Evolutionary conservation across 2,113 vertebrate species (phyloP).

Genomic region (Catharus fuscescens): DNA sequence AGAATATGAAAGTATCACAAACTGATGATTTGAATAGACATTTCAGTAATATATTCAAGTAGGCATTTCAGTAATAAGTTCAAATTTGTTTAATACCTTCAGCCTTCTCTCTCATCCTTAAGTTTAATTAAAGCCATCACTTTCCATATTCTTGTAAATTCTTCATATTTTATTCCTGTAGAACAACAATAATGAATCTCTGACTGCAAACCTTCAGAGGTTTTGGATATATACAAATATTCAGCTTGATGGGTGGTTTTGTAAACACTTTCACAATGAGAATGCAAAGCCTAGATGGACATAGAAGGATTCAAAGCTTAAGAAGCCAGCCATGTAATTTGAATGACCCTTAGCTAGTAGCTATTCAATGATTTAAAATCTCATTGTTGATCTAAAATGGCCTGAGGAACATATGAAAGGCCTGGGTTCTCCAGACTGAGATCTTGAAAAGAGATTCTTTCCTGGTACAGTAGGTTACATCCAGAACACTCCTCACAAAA

Average conservation of each 20-base stretch:
- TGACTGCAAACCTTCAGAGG: neutral
- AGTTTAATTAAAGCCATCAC: slow-evolving; percentile 58
- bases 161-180: neutral
- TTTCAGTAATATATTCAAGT: slow-evolving; percentile 26
- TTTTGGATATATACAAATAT: neutral
- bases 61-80: slow-evolving; percentile 24
- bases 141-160: slow-evolving; percentile 37
- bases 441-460: neutral
- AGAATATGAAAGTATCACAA: slow-evolving; percentile 9
- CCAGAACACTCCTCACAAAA: neutral
- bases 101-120: slow-evolving; percentile 9
- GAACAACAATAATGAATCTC: neutral
- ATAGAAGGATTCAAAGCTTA: neutral
- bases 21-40: neutral
- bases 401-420: neutral
- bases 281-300: neutral
- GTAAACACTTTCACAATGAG: neutral
- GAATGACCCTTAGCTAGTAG: neutral
- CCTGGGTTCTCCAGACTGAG: neutral
- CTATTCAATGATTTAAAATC: neutral
- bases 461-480: accelerated
- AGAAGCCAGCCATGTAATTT: neutral
- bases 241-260: neutral
- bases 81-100: slow-evolving; percentile 54
- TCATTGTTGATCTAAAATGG: neutral